Evolutionary conservation across 2,113 vertebrate species (phyloP), one percentile per base, ranked within the genome.

Genomic region (Harpagus bidentatus): DNA sequence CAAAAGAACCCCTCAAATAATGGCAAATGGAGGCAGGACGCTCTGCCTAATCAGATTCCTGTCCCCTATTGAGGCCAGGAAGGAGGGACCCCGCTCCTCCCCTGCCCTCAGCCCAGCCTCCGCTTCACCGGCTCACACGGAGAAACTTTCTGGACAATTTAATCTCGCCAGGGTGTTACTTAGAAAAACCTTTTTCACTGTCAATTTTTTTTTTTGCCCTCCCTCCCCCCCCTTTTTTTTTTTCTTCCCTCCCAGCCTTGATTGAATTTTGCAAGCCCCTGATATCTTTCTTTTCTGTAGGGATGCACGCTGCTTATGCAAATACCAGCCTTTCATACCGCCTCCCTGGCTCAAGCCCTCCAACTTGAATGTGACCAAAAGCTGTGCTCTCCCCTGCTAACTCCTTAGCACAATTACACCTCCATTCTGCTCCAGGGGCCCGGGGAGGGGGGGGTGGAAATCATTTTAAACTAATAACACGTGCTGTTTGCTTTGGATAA

Each of bases 261-360:
- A 94, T 96, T 97, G 95, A 90, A 93, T 95, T 97, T 98, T 95
- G 89, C 97, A 97, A 83, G 95, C 77, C 93, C 93, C 97, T 98
- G 97, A 98, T 98, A 98, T 98, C 98, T 98, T 98, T 98, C 97
- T 98, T 98, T 96, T 98, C 91, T 96, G 90, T 95, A 66, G 96
- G 97, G 98, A 98, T 98, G 97, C 98, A 98, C 97, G 98, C 98
- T 98, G 98, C 97, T 99, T 98, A 99, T 99, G 99, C 98, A 99
- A 99, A 99, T 99, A 83, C 97, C 87, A 89, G 97, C 96, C 98
- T 99, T 99, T 99, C 98, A 98, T 98, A 98, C 97, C 96, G 61
- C 76, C 93, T 97, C 95, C 97, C 97, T 91, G 96, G 98, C 98
- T 98, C 96, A 96, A 97, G 97, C 92, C 97, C 92, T 97, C 97